Base-by-base conservation (phyloP, 2,113 vertebrate genomes). In the Dicaeum eximium region DNA sequence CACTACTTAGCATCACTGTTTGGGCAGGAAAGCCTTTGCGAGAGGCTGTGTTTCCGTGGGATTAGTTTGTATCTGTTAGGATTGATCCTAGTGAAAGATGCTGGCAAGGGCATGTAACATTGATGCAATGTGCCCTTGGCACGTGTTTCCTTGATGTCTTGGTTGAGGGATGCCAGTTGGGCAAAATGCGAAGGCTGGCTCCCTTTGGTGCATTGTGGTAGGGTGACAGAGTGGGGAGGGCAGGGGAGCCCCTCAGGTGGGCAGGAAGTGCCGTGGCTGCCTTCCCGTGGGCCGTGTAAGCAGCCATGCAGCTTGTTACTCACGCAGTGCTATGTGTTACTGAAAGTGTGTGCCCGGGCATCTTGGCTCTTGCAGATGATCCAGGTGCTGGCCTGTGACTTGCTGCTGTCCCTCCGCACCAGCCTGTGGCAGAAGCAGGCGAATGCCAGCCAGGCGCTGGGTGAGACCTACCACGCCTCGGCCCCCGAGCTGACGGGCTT, bases 331-430 rank as follows among this genome's bases (percentile, higher is more conserved):
- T 72, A 17, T 35, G 37, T 80, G 33, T 69, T 61, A 87, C 16
- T 92, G 15, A 81, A 80, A 2, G 0, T 44, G 24, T 71, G 82
- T 94, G 71, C 69, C 75, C 0, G 89, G 91, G 60, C 45, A 51
- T 86, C 60, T 74, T 53, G 85, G 86, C 45, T 92, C 74, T 93
- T 65, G 33, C 93, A 99, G 99, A 98, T 99, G 86, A 97, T 99
- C 96, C 99, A 99, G 98, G 98, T 99, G 74, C 97, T 99, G 90
- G 97, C 98, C 82, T 99, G 99, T 96, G 99, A 99, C 97, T 98
- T 99, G 45, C 96, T 99, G 48, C 97, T 99, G 93, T 99, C 99
- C 3, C 97, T 99, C 82, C 98, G 99, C 90, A 99, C 99, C 79
- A 98, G 98, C 66, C 97, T 99, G 71, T 99, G 99, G 99, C 99